Conservation (phyloP, 2,797 vertebrate genomes). For the Mormyrus hasselquistii region DNA sequence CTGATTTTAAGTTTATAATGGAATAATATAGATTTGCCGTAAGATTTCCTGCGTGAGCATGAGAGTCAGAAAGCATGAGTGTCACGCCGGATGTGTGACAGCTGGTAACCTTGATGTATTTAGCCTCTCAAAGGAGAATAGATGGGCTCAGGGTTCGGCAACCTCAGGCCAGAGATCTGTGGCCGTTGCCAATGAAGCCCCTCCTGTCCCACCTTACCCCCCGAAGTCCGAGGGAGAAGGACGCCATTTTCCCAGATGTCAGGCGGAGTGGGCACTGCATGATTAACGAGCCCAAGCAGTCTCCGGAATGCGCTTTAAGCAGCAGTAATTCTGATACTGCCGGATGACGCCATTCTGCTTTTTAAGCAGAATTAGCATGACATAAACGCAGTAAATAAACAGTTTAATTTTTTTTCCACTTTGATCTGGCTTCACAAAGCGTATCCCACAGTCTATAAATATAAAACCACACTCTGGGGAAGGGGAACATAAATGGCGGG, state of each 20-base stretch:
- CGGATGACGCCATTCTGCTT: background rate
- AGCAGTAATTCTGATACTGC: background rate
- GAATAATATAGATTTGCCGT: background rate
- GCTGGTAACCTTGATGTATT: background rate
- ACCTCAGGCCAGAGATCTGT: background rate
- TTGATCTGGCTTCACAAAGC: constrained; percentile 1
- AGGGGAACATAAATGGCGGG: background rate
- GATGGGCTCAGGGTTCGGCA: background rate
- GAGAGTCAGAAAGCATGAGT: background rate
- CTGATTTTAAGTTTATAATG: background rate
- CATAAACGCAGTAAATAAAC: background rate
- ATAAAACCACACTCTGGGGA: background rate
- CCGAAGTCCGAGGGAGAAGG: background rate
- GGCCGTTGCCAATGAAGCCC: constrained; percentile 12
- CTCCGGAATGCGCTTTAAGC: background rate
- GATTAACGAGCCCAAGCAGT: background rate
- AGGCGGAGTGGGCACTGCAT: background rate
- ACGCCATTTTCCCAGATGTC: background rate
- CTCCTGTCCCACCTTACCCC: background rate
- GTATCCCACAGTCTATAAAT: constrained; percentile 16
- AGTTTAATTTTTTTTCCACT: background rate
- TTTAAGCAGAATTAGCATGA: background rate
- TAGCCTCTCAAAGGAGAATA: background rate
- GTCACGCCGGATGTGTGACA: background rate
- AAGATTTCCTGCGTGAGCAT: background rate